Evolutionary conservation across 1,140 invertebrate species (phyloP).

Genomic region (Gonioctena quinquepunctata): DNA sequence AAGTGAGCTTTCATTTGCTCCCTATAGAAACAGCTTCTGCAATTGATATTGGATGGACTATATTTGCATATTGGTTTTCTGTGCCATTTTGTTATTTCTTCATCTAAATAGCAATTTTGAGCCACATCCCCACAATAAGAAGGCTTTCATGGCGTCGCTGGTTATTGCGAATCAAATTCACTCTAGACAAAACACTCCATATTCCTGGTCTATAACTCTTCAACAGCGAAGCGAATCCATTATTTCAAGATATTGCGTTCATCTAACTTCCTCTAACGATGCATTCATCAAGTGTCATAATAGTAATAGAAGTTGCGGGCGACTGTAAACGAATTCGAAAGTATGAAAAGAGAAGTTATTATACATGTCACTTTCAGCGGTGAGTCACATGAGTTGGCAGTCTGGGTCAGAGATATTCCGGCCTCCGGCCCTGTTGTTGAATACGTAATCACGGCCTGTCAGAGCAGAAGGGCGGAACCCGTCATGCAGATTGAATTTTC

Average conservation of each 20-base stretch:
- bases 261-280: neutral
- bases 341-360: conserved; percentile 12
- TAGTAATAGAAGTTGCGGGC: neutral
- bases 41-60: too few relatives aligned
- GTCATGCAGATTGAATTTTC: conserved; percentile 54
- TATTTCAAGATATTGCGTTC: neutral
- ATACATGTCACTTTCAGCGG: conserved; percentile 47
- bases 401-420: conserved; percentile 38
- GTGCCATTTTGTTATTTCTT: too few relatives aligned
- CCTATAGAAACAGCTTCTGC: too few relatives aligned
- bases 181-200: too few relatives aligned
- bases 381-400: conserved; percentile 37
- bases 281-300: neutral
- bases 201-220: neutral
- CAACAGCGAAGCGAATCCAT: neutral
- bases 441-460: conserved; percentile 53
- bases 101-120: too few relatives aligned
- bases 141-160: too few relatives aligned
- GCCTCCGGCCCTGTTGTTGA: conserved; percentile 48
- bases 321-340: conserved; percentile 8
- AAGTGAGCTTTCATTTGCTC: too few relatives aligned
- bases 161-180: too few relatives aligned
- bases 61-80: too few relatives aligned
- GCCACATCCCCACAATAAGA: too few relatives aligned
- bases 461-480: conserved; percentile 45